Evolutionary conservation across 2,113 vertebrate species (phyloP).

Genomic region (Helogale parvula): DNA sequence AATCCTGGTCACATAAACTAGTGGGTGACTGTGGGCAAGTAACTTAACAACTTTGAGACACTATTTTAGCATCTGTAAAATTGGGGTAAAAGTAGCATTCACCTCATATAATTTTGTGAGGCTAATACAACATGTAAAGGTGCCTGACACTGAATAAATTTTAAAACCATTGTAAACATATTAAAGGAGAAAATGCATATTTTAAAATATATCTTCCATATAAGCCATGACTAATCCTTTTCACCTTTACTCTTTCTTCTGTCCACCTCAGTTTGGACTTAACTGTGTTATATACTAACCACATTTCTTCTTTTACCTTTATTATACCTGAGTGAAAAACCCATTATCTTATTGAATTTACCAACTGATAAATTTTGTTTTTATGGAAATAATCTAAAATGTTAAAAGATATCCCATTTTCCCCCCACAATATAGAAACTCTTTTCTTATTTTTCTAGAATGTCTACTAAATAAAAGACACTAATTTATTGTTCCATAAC

Average conservation of each 20-base stretch:
- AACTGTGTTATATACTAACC: neutral
- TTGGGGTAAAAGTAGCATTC: neutral
- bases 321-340: neutral
- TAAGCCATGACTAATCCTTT: neutral
- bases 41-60: neutral
- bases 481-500: neutral
- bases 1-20: neutral
- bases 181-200: conserved; percentile 20
- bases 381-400: neutral
- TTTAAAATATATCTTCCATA: neutral
- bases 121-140: neutral
- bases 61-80: conserved; percentile 6
- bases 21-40: neutral
- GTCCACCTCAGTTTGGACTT: neutral
- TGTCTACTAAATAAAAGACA: neutral
- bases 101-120: neutral
- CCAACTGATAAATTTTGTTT: neutral
- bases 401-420: neutral
- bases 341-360: neutral
- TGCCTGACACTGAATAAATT: neutral
- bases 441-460: neutral
- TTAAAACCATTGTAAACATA: neutral
- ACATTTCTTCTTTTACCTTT: neutral
- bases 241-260: neutral
- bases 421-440: neutral